These are phyloP conservation scores for Drosophila lini DNA, from an alignment of 1,140 invertebrate species.

Conservation along the genomic window DNA sequence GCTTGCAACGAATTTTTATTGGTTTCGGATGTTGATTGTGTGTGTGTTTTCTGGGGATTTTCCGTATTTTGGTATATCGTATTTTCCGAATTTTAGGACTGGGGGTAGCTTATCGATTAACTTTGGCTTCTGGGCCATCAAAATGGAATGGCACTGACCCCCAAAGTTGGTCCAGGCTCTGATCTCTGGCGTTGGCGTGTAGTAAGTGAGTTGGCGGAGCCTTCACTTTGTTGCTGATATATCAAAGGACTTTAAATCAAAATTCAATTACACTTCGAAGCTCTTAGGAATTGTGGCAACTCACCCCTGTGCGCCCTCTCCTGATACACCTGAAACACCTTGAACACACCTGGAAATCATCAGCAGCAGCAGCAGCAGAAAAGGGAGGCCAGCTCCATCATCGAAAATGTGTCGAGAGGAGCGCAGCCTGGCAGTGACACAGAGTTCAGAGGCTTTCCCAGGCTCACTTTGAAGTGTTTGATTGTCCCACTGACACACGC, in stretches of 20 bases:
- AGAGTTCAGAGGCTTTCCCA: slow-evolving; percentile 45
- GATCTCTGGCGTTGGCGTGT: slow-evolving; percentile 26
- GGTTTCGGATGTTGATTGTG: slow-evolving; percentile 25
- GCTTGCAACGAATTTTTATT: slow-evolving; percentile 68
- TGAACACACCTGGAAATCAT: slow-evolving; percentile 42
- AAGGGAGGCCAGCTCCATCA: slow-evolving; percentile 8
- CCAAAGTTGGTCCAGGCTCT: slow-evolving; percentile 11
- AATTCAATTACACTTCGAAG: slow-evolving; percentile 76
- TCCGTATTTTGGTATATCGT: slow-evolving; percentile 1
- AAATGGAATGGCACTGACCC: slow-evolving; percentile 38
- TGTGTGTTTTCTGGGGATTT: slow-evolving; percentile 25
- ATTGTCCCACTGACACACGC: slow-evolving; percentile 43
- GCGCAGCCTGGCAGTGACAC: slow-evolving; percentile 45
- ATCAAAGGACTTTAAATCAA: slow-evolving; percentile 80
- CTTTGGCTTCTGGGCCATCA: slow-evolving; percentile 21
- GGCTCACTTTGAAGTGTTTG: slow-evolving; percentile 52
- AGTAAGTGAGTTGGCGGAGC: slow-evolving; percentile 46
- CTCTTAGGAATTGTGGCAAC: slow-evolving; percentile 55
- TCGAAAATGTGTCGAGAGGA: slow-evolving; percentile 47
- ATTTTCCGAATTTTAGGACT: not conserved
- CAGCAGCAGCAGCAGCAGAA: slow-evolving; percentile 11
- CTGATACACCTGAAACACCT: slow-evolving; percentile 7
- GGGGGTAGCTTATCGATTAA: slow-evolving; percentile 63
- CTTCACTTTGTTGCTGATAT: slow-evolving; percentile 52
- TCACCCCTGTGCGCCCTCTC: not conserved